Conservation (phyloP, 2,888 invertebrate species). For the Ctenicera cuprea region DNA sequence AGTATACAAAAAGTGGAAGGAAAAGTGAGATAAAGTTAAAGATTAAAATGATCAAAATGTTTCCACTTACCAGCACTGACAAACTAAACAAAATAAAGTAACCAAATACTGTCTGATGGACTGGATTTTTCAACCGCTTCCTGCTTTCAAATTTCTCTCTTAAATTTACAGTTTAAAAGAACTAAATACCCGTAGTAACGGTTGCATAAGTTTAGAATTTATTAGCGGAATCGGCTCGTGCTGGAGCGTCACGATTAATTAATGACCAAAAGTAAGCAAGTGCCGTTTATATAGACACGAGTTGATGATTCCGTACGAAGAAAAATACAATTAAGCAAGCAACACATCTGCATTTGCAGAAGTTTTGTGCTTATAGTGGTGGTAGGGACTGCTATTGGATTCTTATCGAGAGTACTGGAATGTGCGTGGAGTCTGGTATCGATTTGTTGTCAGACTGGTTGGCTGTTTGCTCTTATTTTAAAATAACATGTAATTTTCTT, state of each 20-base stretch:
- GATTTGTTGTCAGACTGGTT: constrained; percentile 18
- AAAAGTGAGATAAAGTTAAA: not conserved
- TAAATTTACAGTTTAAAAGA: constrained; percentile 13
- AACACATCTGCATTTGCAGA: not conserved
- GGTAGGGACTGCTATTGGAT: constrained; percentile 16
- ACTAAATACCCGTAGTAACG: constrained; percentile 4
- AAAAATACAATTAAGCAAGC: constrained; percentile 3
- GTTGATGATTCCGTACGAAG: not conserved
- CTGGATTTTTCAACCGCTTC: constrained; percentile 18
- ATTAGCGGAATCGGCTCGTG: not conserved
- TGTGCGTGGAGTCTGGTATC: constrained; percentile 8
- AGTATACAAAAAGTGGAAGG: too few relatives aligned
- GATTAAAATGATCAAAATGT: not conserved
- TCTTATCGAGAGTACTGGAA: constrained; percentile 4
- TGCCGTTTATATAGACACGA: constrained; percentile 1
- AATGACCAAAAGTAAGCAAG: not conserved
- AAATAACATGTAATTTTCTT: not conserved
- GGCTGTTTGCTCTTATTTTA: not conserved
- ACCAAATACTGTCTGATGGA: constrained; percentile 18
- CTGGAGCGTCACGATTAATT: not conserved
- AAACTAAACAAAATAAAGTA: constrained; percentile 12
- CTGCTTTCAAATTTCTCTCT: constrained; percentile 29
- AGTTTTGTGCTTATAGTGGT: not conserved
- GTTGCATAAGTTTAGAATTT: constrained; percentile 1
- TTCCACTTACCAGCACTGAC: constrained; percentile 3